These are phyloP conservation scores for Urocolius indicus DNA, from an alignment of 2,113 vertebrate genomes.

Conservation along the genomic window DNA sequence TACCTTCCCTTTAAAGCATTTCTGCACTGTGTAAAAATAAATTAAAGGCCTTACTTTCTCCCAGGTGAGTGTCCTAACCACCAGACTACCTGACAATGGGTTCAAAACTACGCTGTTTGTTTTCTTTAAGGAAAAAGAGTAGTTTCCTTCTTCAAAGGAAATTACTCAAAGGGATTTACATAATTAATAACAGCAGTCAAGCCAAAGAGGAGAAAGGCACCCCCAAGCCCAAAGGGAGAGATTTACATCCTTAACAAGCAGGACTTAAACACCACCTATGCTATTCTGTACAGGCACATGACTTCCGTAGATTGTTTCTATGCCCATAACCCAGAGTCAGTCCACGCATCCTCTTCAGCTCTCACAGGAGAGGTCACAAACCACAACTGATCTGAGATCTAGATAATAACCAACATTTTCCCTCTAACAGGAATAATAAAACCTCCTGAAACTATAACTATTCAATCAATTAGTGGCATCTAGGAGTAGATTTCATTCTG, in stretches of 20 bases:
- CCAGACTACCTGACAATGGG: background rate
- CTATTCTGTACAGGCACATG: background rate
- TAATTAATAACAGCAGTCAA: background rate
- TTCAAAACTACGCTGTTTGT: background rate
- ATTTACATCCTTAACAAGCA: background rate
- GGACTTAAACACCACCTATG: background rate
- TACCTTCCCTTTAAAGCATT: background rate
- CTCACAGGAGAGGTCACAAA: background rate
- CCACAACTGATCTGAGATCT: background rate
- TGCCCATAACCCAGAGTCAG: background rate
- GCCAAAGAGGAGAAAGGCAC: background rate
- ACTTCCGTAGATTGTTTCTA: background rate
- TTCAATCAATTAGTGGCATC: background rate
- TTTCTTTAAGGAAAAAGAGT: background rate
- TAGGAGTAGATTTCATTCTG: background rate
- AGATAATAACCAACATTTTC: background rate
- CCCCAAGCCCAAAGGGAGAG: background rate
- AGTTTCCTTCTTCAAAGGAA: slow-evolving; percentile 7
- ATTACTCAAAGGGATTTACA: background rate
- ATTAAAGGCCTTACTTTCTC: background rate
- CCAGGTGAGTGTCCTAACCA: background rate
- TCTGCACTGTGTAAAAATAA: background rate
- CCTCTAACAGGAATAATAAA: background rate
- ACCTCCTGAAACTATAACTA: background rate
- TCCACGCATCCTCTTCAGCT: background rate